Base-by-base conservation (phyloP, 2,888 invertebrate species). In the Willowsia nigromaculata region DNA sequence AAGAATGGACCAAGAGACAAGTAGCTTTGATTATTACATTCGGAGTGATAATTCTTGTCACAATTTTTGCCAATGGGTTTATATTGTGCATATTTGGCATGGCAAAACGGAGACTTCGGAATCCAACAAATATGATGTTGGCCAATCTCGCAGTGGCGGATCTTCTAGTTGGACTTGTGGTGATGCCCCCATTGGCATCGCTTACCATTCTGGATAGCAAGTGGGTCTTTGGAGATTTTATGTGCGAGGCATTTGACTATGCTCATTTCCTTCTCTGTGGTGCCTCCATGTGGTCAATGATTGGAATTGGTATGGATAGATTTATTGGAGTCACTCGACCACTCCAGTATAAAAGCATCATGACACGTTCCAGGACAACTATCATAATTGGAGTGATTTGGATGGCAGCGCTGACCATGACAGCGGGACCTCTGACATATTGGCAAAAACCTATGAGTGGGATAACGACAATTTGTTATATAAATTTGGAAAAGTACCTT, bases 161-260 rank as follows among this genome's bases (percentile, higher is more conserved):
- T 93, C 94, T 96, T 89, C 94, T 98, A 22, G 96, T 98, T 43
- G 98, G 97, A 22, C 96, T 98, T 88, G 96, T 97, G 7, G 91
- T 87, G 0, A 94, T 98, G 37, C 37, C 37, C 5, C 37, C 13
- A 3, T 15, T 53, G 6, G 4, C 53, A 5, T 7, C 95, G 4
- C 5, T 15, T 5, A 53, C 53, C n/a, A 53, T 53, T 53, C 53
- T 53, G 6, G 22, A n/a, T 15, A 13, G 53, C 53, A 53, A 53
- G 65, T 83, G 65, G 65, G 15, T 65, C 4, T 83, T 9, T 7
- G 82, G 82, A 0, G 65, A 65, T 1, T 0, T 40, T 0, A 11
- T 65, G 1, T 85, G 85, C 27, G 15, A 11, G 5, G 37, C 62
- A 1, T 85, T 9, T n/a, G 76, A 85, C n/a, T 85, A 85, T 27